Base-by-base conservation (phyloP, 2,113 vertebrate genomes). In the Clinocottus analis region DNA sequence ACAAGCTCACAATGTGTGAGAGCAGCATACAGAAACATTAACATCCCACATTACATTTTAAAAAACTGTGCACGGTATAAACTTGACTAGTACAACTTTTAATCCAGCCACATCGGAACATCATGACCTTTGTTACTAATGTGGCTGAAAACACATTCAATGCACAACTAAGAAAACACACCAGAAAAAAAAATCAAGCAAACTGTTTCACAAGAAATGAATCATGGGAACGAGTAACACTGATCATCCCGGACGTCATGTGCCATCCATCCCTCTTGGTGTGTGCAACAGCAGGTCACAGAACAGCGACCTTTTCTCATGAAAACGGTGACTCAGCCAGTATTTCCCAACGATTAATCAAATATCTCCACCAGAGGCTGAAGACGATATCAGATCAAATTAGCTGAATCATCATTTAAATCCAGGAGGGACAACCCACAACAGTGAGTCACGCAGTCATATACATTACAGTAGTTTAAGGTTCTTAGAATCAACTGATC, bases 21-120 rank as follows among this genome's bases (percentile, higher is more conserved):
- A 73, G 69, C 80, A 86, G 72, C 88, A 69, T 7, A 87, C 9
- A 0, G 49, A 81, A 59, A 85, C 78, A 45, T 75, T 83, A 62
- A 90, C 75, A 71, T 80, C 71, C 84, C 72, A 84, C n/a, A 19
- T 43, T 58, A 88, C 86, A 14, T 73, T 79, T 71, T 70, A 80
- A 86, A 69, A 81, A 88, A 69, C 72, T 59, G 41, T 69, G 59
- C 78, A 86, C 60, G 0, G 61, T 87, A 78, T 63, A 88, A 82
- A 83, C 69, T 25, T 79, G 49, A 85, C 77, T 60, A 35, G 37
- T 58, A 74, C 59, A 49, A 58, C 39, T 77, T 74, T 79, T 7
- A 60, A 70, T 77, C 55, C 59, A 77, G 74, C 78, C 82, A 68
- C 86, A 61, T 56, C 8, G 33, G 51, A 72, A 80, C 75, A 67